Evolutionary conservation across 2,797 vertebrate species (phyloP).

Genomic region (Megalops cyprinoides): DNA sequence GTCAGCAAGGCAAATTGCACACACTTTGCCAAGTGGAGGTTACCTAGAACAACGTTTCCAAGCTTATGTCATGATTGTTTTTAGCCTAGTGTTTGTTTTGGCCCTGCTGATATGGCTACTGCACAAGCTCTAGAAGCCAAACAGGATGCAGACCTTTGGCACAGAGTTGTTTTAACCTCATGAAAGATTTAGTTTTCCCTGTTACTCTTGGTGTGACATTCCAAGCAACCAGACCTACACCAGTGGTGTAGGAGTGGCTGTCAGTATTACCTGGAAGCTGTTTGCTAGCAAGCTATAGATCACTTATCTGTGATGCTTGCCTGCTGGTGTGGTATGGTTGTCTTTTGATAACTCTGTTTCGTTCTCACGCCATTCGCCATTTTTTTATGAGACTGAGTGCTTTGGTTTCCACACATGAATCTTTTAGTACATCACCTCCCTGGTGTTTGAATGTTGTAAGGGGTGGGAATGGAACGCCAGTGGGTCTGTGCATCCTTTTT

Average conservation of each 20-base stretch:
- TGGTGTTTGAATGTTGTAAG: neutral
- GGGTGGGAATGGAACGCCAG: neutral
- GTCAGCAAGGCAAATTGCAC: slow-evolving; percentile 56
- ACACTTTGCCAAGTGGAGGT: slow-evolving; percentile 54
- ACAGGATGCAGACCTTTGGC: slow-evolving; percentile 49
- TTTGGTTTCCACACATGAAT: neutral
- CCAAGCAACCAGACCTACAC: slow-evolving; percentile 28
- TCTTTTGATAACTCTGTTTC: slow-evolving; percentile 12
- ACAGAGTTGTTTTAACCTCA: slow-evolving; percentile 16
- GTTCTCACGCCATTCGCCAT: slow-evolving; percentile 51
- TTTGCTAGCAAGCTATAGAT: slow-evolving; percentile 26
- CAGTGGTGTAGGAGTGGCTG: slow-evolving; percentile 40
- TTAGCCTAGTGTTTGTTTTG: slow-evolving; percentile 23
- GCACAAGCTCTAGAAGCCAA: slow-evolving; percentile 34
- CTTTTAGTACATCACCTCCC: neutral
- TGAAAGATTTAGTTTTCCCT: slow-evolving; percentile 37
- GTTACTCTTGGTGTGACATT: slow-evolving; percentile 30
- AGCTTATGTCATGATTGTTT: slow-evolving; percentile 18
- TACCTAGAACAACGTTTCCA: slow-evolving; percentile 28
- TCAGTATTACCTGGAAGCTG: slow-evolving; percentile 29
- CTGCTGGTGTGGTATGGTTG: slow-evolving; percentile 19
- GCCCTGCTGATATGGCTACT: slow-evolving; percentile 21
- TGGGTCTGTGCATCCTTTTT: neutral
- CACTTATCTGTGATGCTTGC: neutral
- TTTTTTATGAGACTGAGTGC: neutral